Evolutionary conservation across 2,888 invertebrate genomes (phyloP).

Genomic region (Ophion ellenae): DNA sequence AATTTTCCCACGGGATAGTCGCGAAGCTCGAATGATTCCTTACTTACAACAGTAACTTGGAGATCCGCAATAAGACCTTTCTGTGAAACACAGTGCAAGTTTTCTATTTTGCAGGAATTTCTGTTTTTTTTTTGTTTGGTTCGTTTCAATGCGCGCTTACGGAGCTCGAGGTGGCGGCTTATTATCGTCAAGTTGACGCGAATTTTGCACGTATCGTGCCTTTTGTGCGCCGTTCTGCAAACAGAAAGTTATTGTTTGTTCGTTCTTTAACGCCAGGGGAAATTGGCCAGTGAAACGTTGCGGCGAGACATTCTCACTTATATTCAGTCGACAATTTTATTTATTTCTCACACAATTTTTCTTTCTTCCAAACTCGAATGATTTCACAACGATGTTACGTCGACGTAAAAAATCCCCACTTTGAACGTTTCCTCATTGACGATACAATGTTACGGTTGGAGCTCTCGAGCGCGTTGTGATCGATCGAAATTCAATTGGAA

Average conservation of each 20-base stretch:
- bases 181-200: conserved; percentile 43
- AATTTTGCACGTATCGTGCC: conserved; percentile 25
- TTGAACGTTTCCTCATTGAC: neutral
- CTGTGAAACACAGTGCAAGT: too few species aligned
- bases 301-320: neutral
- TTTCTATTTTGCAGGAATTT: too few species aligned
- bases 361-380: conserved; percentile 14
- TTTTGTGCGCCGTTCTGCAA: conserved; percentile 24
- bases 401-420: neutral
- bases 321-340: conserved; percentile 31
- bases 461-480: too few species aligned
- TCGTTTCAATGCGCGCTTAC: neutral
- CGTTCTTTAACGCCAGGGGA: conserved; percentile 47
- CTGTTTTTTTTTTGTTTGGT: neutral
- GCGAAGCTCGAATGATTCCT: too few species aligned
- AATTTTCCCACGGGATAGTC: too few species aligned
- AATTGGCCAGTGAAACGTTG: neutral
- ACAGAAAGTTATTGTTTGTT: conserved; percentile 62
- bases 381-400: conserved; percentile 27
- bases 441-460: neutral
- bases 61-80: too few species aligned
- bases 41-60: too few species aligned
- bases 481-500: too few species aligned
- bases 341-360: neutral
- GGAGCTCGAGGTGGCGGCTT: conserved; percentile 1